Conservation (phyloP, 2,888 invertebrate species). For the Cremastinae sp. region DNA sequence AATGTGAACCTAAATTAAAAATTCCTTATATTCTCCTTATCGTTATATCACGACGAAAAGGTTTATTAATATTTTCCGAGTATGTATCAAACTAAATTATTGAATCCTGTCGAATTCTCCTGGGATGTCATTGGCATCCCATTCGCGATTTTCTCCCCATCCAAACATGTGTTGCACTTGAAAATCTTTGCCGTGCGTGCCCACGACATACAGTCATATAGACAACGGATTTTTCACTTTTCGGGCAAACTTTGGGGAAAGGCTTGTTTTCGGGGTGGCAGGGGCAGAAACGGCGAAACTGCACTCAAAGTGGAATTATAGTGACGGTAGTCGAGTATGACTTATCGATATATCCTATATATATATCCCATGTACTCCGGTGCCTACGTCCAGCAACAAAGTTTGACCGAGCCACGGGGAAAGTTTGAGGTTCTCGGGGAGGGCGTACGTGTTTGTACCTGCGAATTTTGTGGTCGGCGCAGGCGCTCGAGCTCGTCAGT, state of each 20-base stretch:
- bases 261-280: neutral
- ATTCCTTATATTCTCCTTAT: too few species aligned
- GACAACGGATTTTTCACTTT: slow-evolving; percentile 24
- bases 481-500: too few species aligned
- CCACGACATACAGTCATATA: neutral
- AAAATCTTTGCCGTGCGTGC: neutral
- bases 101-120: too few species aligned
- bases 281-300: slow-evolving; percentile 23
- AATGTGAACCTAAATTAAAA: too few species aligned
- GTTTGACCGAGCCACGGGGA: slow-evolving; percentile 46
- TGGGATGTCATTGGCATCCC: too few species aligned
- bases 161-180: slow-evolving; percentile 26
- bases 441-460: neutral
- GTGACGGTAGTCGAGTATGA: slow-evolving; percentile 57
- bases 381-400: slow-evolving; percentile 42
- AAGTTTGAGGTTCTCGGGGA: slow-evolving; percentile 40
- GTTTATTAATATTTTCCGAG: too few species aligned
- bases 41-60: too few species aligned
- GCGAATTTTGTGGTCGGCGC: neutral
- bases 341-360: slow-evolving; percentile 57
- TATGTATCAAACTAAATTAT: too few species aligned
- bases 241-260: slow-evolving; percentile 1
- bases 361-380: slow-evolving; percentile 22
- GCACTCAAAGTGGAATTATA: slow-evolving; percentile 57
- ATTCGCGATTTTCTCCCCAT: too few species aligned